A percentile compares a stretch with the other conserved stretches of the same genome.
phyloP scores from a whole-genome alignment of 2,113 vertebrate species.

The rabbit (Oryctolagus cuniculus) region mOryCun1.1 NC_091444.1:23741501-23742000 shows the following conservation, averaged over 20 bases:
- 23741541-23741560: slow-evolving; percentile 60
- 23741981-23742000: neutral
- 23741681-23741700: slow-evolving; percentile 34
- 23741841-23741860: slow-evolving; percentile 25
- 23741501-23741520: slow-evolving; percentile 31
- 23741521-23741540: slow-evolving; percentile 12
- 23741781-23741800: slow-evolving; percentile 56
- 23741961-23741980: neutral
- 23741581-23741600: slow-evolving; percentile 34
- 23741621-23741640: slow-evolving; percentile 1
- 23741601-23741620: slow-evolving; percentile 60
- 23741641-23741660: slow-evolving; percentile 46
- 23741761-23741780: slow-evolving; percentile 5
- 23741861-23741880: neutral
- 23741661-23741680: slow-evolving; percentile 52
- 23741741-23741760: slow-evolving; percentile 28
- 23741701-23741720: slow-evolving; percentile 48
- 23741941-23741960: neutral
- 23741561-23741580: slow-evolving; percentile 25
- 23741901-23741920: neutral
- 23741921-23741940: neutral
- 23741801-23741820: slow-evolving; percentile 55
- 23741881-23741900: neutral
- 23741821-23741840: slow-evolving; percentile 47
- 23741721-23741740: slow-evolving; percentile 9